These are phyloP conservation scores for Sanderia malayensis DNA, from an alignment of 30 jellyfish, hydroid and myxozoan species.

Conservation along the genomic window DNA sequence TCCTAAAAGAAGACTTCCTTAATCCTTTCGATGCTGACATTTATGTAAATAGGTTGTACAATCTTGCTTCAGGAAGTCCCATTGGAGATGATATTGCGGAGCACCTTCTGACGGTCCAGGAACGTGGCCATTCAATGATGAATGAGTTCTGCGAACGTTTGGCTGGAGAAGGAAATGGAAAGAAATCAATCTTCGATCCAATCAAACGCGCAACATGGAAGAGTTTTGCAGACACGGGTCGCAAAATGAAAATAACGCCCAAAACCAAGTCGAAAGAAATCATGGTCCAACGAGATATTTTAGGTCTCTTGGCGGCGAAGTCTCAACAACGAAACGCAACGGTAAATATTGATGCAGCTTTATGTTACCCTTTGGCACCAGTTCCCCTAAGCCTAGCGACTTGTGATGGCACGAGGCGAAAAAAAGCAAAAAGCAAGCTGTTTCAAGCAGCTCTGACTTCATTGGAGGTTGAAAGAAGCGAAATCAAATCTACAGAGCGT, in stretches of 20 bases:
- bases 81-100: slow-evolving; percentile 44
- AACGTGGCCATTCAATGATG: slow-evolving; percentile 30
- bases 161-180: neutral
- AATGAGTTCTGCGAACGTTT: slow-evolving; percentile 28
- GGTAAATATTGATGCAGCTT: neutral
- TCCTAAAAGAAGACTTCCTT: slow-evolving; percentile 19
- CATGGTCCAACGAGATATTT: slow-evolving; percentile 14
- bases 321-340: slow-evolving; percentile 12
- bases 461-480: slow-evolving; percentile 1
- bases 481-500: neutral
- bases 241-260: slow-evolving; percentile 2
- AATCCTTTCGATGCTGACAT: slow-evolving; percentile 41
- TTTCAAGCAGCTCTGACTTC: slow-evolving; percentile 12
- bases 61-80: slow-evolving; percentile 64
- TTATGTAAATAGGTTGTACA: slow-evolving; percentile 17
- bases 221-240: slow-evolving; percentile 20
- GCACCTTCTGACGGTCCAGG: slow-evolving; percentile 26
- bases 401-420: slow-evolving; percentile 16
- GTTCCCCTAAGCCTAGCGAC: slow-evolving; percentile 18
- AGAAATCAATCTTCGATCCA: neutral
- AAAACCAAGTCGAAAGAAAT: slow-evolving; percentile 6
- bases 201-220: slow-evolving; percentile 26
- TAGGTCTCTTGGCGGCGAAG: slow-evolving; percentile 9
- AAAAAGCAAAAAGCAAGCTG: slow-evolving; percentile 7
- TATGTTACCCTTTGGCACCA: slow-evolving; percentile 8